phyloP scores from a whole-genome alignment of 2,888 invertebrate species.

The Drosophila tanythrix region DNA sequence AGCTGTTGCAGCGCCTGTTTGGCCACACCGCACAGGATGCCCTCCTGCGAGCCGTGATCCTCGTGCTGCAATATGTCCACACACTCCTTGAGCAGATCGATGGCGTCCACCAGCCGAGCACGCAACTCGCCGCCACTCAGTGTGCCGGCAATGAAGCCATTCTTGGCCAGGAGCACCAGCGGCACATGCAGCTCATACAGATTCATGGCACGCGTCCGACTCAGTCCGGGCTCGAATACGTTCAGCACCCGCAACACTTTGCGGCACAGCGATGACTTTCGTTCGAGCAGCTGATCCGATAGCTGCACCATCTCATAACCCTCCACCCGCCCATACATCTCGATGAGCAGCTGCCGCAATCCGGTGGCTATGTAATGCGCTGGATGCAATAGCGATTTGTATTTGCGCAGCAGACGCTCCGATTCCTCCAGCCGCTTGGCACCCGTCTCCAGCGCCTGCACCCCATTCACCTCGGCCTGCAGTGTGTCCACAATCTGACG shows the following conservation, averaged over 20 bases:
- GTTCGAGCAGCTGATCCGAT: constrained; percentile 89
- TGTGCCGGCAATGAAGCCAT: constrained; percentile 87
- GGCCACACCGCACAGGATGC: constrained; percentile 81
- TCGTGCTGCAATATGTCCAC: constrained; percentile 89
- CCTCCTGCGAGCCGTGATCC: constrained; percentile 85
- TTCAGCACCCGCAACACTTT: constrained; percentile 89
- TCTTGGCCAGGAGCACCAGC: constrained; percentile 89
- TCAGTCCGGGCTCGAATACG: constrained; percentile 91
- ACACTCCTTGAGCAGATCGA: constrained; percentile 88
- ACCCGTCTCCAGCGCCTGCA: constrained; percentile 87
- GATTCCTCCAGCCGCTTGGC: constrained; percentile 88
- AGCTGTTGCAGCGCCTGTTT: constrained; percentile 82
- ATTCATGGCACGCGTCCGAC: constrained; percentile 91
- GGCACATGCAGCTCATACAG: constrained; percentile 93
- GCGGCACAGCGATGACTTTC: constrained; percentile 91
- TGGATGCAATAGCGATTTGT: constrained; percentile 90
- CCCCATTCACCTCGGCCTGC: constrained; percentile 88
- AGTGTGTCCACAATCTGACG: constrained; percentile 88
- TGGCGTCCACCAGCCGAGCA: constrained; percentile 88
- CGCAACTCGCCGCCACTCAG: constrained; percentile 88
- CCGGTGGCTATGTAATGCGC: constrained; percentile 90
- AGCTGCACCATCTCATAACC: constrained; percentile 90
- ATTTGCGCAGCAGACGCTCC: constrained; percentile 88
- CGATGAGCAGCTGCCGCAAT: constrained; percentile 89
- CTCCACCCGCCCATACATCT: constrained; percentile 91